Base-by-base conservation (phyloP, 2,113 vertebrate species). In the Trogon melanurus region DNA sequence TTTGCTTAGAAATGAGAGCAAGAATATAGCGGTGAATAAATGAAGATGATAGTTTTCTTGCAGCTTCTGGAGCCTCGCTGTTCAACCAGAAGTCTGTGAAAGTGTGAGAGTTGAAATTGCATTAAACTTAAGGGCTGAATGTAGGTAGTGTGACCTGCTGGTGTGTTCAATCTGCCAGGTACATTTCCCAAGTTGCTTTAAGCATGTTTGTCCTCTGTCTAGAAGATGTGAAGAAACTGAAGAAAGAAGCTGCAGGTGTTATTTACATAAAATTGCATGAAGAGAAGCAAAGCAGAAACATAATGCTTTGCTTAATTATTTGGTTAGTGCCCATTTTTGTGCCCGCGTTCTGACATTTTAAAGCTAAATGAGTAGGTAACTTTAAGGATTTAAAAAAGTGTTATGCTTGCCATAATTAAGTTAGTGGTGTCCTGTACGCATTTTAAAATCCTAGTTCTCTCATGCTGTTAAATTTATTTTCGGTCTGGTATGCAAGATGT, bases 401-500 rank as follows among this genome's bases (percentile, higher is more conserved):
- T n/a, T 16, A 14, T 38, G 26, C 7, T 84, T 95, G 14, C 32
- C 14, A 6, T 81, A 67, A 91, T 89, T 44, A 89, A 83, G 21
- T 66, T 10, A 34, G 51, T 72, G 47, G 32, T 74, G 82, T 69
- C 65, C 41, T 87, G 45, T 70, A 50, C 79, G 44, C 27, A 32
- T 89, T 91, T 94, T 36, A 66, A 88, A 88, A 66, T 93, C 74
- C 64, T 69, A 27, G n/a, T 50, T 45, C 22, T 23, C 0, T 0
- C 20, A 5, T 19, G 32, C 60, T 83, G 47, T 66, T 88, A 45
- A 25, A 32, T 65, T 26, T 80, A 69, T 41, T 64, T 38, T 65
- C 41, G 90, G 48, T 74, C 60, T 91, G 83, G 78, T 88, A 47
- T 89, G 72, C 92, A 84, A 64, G 53, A 34, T 27, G 30, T 70